Conservation (phyloP, 2,888 invertebrate genomes). For the Liodrosophila aerea region DNA sequence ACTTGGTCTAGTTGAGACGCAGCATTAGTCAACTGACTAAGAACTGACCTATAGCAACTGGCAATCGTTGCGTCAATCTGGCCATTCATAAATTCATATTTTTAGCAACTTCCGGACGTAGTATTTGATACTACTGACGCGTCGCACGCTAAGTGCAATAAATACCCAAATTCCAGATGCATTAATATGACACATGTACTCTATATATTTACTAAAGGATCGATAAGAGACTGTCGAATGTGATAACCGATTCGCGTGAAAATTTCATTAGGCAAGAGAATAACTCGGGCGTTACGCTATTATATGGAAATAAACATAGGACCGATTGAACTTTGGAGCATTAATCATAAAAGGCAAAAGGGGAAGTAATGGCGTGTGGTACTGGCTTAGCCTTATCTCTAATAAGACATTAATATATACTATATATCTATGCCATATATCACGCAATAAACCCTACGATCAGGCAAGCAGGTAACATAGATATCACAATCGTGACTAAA, state of each 20-base stretch:
- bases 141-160: slow-evolving; percentile 35
- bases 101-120: slow-evolving; percentile 28
- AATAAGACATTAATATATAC: slow-evolving; percentile 1
- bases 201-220: slow-evolving; percentile 4
- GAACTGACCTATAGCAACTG: slow-evolving; percentile 42
- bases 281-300: slow-evolving; percentile 52
- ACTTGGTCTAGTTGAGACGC: background rate
- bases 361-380: slow-evolving; percentile 25
- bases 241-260: slow-evolving; percentile 52
- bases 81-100: slow-evolving; percentile 48
- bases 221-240: slow-evolving; percentile 3
- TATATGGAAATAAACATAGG: slow-evolving; percentile 51
- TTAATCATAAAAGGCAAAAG: slow-evolving; percentile 52
- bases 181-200: slow-evolving; percentile 40
- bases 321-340: slow-evolving; percentile 60
- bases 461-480: slow-evolving; percentile 21
- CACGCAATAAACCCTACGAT: slow-evolving; percentile 9
- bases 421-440: slow-evolving; percentile 4
- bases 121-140: slow-evolving; percentile 13
- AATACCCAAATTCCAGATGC: slow-evolving; percentile 31
- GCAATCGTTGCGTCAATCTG: slow-evolving; percentile 5
- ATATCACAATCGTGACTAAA: slow-evolving; percentile 61
- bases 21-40: slow-evolving; percentile 22
- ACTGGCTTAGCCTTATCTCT: slow-evolving; percentile 5
- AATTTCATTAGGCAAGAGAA: slow-evolving; percentile 29